Conservation (phyloP, 1,140 invertebrate species). For the Tetranychus cinnabarinus region DNA sequence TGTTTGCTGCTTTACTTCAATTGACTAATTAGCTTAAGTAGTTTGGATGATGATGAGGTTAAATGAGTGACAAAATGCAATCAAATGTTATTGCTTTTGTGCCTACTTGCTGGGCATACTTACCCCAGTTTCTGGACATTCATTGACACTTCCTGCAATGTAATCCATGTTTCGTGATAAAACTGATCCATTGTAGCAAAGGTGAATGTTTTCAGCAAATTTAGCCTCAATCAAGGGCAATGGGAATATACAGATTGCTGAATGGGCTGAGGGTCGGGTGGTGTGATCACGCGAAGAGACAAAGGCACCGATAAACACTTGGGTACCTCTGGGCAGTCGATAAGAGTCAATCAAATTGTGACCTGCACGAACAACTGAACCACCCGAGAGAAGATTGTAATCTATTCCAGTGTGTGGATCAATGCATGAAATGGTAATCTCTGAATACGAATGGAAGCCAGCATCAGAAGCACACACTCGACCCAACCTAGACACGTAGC, state of each 20-base stretch:
- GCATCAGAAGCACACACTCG: constrained; percentile 77
- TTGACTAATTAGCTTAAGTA: too few species aligned
- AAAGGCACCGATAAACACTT: constrained; percentile 56
- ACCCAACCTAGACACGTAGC: constrained; percentile 65
- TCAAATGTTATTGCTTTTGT: too few species aligned
- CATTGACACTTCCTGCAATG: constrained; percentile 58
- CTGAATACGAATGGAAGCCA: constrained; percentile 76
- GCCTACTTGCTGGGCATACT: neutral
- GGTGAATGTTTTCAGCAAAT: constrained; percentile 85
- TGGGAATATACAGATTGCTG: constrained; percentile 39
- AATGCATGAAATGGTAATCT: constrained; percentile 46
- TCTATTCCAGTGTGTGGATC: constrained; percentile 25
- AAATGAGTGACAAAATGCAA: too few species aligned
- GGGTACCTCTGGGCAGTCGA: constrained; percentile 19
- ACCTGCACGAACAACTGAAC: constrained; percentile 54
- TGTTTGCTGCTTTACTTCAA: too few species aligned
- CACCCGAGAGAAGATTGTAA: constrained; percentile 77
- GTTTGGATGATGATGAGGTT: too few species aligned
- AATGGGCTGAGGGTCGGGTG: constrained; percentile 43
- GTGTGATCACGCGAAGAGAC: constrained; percentile 54
- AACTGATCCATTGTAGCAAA: constrained; percentile 82
- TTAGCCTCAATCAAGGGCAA: constrained; percentile 65
- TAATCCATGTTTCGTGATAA: constrained; percentile 76
- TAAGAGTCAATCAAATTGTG: constrained; percentile 48
- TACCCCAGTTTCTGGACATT: constrained; percentile 51